These are phyloP conservation scores for Sebastes itinus DNA, from an alignment of 2,797 vertebrate species.

Conservation along the genomic window DNA sequence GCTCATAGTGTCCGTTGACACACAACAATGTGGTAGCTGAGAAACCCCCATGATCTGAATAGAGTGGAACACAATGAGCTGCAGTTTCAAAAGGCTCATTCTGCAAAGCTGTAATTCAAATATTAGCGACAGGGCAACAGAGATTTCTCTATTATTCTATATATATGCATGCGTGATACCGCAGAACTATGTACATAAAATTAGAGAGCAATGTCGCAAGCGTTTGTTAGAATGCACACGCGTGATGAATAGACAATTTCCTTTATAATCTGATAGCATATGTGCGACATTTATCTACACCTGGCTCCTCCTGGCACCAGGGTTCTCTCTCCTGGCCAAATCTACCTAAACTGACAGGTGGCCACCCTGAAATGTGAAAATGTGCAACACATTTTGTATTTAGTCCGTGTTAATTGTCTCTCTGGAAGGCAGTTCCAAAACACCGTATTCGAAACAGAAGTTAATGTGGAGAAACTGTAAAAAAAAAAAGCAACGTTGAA, in stretches of 20 bases:
- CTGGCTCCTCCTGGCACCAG: conserved; percentile 61
- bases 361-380: conserved; percentile 64
- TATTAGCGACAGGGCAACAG: conserved; percentile 4
- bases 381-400: conserved; percentile 66
- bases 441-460: conserved; percentile 42
- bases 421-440: conserved; percentile 34
- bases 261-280: conserved; percentile 64
- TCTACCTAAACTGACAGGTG: conserved; percentile 75
- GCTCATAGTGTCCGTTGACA: conserved; percentile 60
- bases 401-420: conserved; percentile 56
- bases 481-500: neutral
- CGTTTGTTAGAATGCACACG: conserved; percentile 2
- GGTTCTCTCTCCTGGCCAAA: conserved; percentile 45
- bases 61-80: conserved; percentile 33
- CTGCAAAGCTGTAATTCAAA: conserved; percentile 34
- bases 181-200: conserved; percentile 12
- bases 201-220: conserved; percentile 1
- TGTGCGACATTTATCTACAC: conserved; percentile 71
- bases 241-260: conserved; percentile 30
- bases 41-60: conserved; percentile 51
- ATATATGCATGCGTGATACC: neutral
- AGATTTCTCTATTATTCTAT: neutral
- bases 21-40: conserved; percentile 47
- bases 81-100: conserved; percentile 40
- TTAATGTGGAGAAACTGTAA: conserved; percentile 11